phyloP scores from a whole-genome alignment of 2,888 invertebrate species.

The Pocota personata region DNA sequence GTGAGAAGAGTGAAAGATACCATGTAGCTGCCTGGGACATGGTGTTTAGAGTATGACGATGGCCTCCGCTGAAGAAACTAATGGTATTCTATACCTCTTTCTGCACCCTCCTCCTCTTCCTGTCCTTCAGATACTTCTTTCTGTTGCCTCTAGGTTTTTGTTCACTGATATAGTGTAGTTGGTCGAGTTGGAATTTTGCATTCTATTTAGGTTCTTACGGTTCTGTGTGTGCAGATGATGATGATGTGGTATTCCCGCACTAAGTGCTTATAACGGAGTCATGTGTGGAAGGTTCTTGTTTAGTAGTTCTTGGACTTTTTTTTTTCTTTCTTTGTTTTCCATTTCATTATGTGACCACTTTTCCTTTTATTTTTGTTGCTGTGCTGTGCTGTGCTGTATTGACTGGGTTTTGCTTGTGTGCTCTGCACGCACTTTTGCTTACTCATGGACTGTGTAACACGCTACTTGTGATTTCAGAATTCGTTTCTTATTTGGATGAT shows the following conservation, averaged over 20 bases:
- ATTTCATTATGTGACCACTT: conserved; percentile 68
- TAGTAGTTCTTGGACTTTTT: conserved; percentile 36
- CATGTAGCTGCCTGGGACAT: conserved; percentile 29
- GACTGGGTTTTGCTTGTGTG: not conserved
- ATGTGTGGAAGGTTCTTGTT: conserved; percentile 69
- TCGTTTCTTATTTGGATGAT: conserved; percentile 1
- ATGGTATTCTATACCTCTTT: conserved; percentile 18
- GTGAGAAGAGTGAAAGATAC: conserved; percentile 21
- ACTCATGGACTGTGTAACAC: not conserved
- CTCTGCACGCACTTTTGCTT: conserved; percentile 30
- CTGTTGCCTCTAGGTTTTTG: not conserved
- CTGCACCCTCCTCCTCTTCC: not conserved
- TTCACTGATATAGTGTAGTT: conserved; percentile 11
- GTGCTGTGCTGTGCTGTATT: not conserved
- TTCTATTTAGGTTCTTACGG: conserved; percentile 69
- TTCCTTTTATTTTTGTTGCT: conserved; percentile 54
- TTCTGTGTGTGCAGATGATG: conserved; percentile 56
- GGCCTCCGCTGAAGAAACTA: conserved; percentile 59
- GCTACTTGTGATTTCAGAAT: not conserved
- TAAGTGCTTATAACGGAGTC: conserved; percentile 70
- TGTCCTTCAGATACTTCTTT: conserved; percentile 5
- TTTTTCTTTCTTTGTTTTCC: conserved; percentile 27
- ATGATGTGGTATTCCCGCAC: conserved; percentile 51
- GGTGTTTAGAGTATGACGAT: conserved; percentile 41
- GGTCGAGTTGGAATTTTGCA: conserved; percentile 50